phyloP scores from a whole-genome alignment of 2,113 vertebrate species.

The Microtus ochrogaster region DNA sequence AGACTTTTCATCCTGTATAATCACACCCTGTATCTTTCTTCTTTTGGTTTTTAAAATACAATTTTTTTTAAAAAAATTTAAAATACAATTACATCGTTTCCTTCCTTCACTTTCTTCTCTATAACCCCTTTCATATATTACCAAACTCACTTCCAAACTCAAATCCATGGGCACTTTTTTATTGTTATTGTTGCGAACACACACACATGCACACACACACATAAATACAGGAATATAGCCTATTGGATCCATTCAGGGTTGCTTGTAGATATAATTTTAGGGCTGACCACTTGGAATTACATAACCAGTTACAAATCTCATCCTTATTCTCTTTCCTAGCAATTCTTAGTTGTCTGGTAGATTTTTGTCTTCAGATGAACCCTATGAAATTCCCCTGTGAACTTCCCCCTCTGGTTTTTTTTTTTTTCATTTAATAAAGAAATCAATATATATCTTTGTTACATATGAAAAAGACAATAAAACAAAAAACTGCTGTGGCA shows the following conservation, averaged over 20 bases:
- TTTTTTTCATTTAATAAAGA: neutral
- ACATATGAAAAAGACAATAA: neutral
- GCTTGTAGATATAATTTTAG: neutral
- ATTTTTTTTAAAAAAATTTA: neutral
- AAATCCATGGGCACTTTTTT: neutral
- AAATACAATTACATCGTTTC: neutral
- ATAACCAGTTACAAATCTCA: neutral
- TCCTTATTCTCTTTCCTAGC: neutral
- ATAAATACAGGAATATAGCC: neutral
- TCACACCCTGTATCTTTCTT: neutral
- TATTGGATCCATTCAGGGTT: neutral
- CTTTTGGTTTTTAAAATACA: neutral
- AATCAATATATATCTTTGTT: neutral
- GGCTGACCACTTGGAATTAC: neutral
- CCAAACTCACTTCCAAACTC: too few relatives aligned
- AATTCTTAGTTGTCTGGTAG: neutral
- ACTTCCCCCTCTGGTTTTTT: too few relatives aligned
- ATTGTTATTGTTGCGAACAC: neutral
- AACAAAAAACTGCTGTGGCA: neutral
- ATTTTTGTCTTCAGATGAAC: neutral
- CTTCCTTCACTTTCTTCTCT: neutral
- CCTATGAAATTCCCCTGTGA: neutral
- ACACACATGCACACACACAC: neutral
- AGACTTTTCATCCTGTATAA: neutral
- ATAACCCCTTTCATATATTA: neutral